Conservation (phyloP, 2,888 invertebrate genomes). For the Ommatoiulus sabulosus region DNA sequence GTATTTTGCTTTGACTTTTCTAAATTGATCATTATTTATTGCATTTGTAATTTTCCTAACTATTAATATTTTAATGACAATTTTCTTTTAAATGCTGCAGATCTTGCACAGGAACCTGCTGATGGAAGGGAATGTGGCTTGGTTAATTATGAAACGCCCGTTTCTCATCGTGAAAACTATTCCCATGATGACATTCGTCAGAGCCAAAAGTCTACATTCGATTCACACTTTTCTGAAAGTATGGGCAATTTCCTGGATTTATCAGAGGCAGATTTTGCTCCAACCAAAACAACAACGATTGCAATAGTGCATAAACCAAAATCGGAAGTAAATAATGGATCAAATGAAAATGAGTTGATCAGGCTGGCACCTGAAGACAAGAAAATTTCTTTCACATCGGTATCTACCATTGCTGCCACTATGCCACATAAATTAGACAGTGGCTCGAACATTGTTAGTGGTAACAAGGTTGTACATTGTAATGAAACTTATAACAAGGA, state of each 20-base stretch:
- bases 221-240: slow-evolving; percentile 4
- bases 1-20: neutral
- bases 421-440: slow-evolving; percentile 19
- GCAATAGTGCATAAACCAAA: neutral
- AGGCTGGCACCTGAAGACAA: neutral
- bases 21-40: neutral
- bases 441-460: neutral
- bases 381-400: neutral
- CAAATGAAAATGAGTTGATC: neutral
- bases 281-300: slow-evolving; percentile 2
- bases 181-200: neutral
- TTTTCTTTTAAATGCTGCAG: neutral
- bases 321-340: neutral
- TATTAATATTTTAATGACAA: no score
- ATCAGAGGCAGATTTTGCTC: slow-evolving; percentile 58
- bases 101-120: slow-evolving; percentile 54
- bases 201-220: neutral
- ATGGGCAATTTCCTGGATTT: slow-evolving; percentile 54
- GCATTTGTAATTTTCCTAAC: neutral
- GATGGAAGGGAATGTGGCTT: slow-evolving; percentile 38
- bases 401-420: neutral
- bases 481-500: slow-evolving; percentile 53
- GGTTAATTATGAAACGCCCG: neutral
- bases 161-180: neutral
- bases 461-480: slow-evolving; percentile 45